Base-by-base conservation (phyloP, 2,797 vertebrate species). In the Macrochelys suwanniensis region DNA sequence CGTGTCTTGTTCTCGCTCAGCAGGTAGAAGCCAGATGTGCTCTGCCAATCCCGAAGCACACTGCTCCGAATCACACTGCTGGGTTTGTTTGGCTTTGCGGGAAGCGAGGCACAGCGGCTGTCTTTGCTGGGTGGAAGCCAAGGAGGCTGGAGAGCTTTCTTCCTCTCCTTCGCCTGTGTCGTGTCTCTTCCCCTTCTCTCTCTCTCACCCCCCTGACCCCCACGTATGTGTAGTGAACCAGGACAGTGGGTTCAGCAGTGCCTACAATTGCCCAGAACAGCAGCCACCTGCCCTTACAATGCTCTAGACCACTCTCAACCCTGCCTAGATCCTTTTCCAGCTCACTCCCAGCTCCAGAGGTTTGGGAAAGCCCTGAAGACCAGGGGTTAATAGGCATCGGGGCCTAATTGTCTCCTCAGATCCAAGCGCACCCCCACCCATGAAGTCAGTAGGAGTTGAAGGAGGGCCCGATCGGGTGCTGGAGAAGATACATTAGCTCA, bases 61-160 rank as follows among this genome's bases (percentile, higher is more conserved):
- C n/a, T 89, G 84, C 82, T 93, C 81, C 54, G 86, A 89, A 88
- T 87, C 89, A 85, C 57, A 12, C 1, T 61, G 84, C 79, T 89
- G 80, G 54, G 93, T 95, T 87, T 80, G 91, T 94, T 74, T 50
- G 87, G 88, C 82, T 68, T 31, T 71, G 85, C 53, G 56, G 84
- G 92, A 88, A 51, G 71, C 82, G 15, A 16, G 42, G 45, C 16
- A 5, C 57, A 74, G 82, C 54, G 45, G 31, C 47, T 74, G 19
- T 37, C 11, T 17, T 28, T 10, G 49, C 80, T 19, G 31, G 49
- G 23, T 50, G 19, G 68, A 65, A 51, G 33, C 37, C 19, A 28
- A 59, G 19, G 2, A 6, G 9, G 53, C 4, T 31, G 21, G 17
- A 53, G 47, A 13, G 10, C 33, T 51, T 68, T 15, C 11, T 17